phyloP scores from a whole-genome alignment of 1,140 invertebrate genomes.

The Drosophila navojoa region DNA sequence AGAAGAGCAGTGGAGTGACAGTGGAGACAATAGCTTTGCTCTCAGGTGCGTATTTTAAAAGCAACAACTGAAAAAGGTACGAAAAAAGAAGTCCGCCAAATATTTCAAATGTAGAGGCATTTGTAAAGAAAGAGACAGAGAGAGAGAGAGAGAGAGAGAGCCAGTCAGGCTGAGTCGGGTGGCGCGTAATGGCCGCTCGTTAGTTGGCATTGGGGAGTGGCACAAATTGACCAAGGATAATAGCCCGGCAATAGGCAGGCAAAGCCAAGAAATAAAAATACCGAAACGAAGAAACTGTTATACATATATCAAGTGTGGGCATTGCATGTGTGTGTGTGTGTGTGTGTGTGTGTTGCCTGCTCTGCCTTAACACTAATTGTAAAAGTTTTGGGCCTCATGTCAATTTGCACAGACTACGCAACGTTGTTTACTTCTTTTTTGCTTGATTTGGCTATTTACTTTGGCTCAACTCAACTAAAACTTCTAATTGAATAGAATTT shows the following conservation, averaged over 20 bases:
- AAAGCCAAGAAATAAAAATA: background rate
- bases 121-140: background rate
- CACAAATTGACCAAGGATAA: constrained; percentile 45
- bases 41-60: constrained; percentile 67
- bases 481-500: constrained; percentile 73
- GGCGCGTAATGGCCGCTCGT: constrained; percentile 39
- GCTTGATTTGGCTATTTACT: constrained; percentile 63
- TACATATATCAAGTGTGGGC: background rate
- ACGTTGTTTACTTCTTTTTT: constrained; percentile 39
- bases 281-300: background rate
- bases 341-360: constrained; percentile 7
- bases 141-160: background rate
- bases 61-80: constrained; percentile 28
- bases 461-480: constrained; percentile 54
- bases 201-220: constrained; percentile 42
- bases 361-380: constrained; percentile 55
- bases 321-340: background rate
- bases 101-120: constrained; percentile 26
- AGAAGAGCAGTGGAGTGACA: background rate
- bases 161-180: background rate
- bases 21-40: constrained; percentile 23
- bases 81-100: constrained; percentile 9
- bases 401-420: constrained; percentile 26
- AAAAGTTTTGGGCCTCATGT: constrained; percentile 63
- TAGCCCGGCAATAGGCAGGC: constrained; percentile 5